Base-by-base conservation (phyloP, 2,888 invertebrate species). In the Hirudinaria manillensis region DNA sequence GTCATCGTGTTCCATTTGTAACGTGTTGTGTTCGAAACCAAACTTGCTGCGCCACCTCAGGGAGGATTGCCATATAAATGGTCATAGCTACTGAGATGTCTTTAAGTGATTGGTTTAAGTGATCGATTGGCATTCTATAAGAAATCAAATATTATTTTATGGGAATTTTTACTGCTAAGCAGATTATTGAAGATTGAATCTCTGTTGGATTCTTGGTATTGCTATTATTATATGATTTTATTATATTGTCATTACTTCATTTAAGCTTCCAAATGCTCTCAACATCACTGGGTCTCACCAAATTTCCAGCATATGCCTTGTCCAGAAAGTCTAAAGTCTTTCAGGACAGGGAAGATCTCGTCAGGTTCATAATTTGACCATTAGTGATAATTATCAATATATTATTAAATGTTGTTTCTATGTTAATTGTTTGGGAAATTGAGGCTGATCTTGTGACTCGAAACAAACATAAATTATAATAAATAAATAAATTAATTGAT, bases 271-370 rank as follows among this genome's bases (percentile, higher is more conserved):
- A 85, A 76, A 83, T 87, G 80, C 80, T 87, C 45, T 81, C 85
- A 81, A 84, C 84, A 2, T 86, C 87, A 77, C 83, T 85, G 73
- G 87, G 87, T 1, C 82, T 83, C 76, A 80, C 86, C 78, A 81
- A 82, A 27, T 87, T 86, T 79, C 87, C 87, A 3, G 72, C 78
- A 0, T 87, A 85, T 77, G 82, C 79, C 4, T 81, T 86, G 16
- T 81, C 80, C 36, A 84, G 84, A 78, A 75, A 81, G 70, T 81
- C 81, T 16, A 75, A 79, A n/a, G 82, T 88, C 21, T 87, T 87
- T 79, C 72, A 77, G 51, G 80, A 80, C 65, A 80, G 86, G 77
- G 83, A 85, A 1, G 83, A 85, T 74, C 79, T 88, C 27, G 79
- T 87, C 29, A 82, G 82, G 85, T 86, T 81, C 78, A 75, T 65